phyloP scores from a whole-genome alignment of 2,888 invertebrate species.

The Aleiodes leptofemur region DNA sequence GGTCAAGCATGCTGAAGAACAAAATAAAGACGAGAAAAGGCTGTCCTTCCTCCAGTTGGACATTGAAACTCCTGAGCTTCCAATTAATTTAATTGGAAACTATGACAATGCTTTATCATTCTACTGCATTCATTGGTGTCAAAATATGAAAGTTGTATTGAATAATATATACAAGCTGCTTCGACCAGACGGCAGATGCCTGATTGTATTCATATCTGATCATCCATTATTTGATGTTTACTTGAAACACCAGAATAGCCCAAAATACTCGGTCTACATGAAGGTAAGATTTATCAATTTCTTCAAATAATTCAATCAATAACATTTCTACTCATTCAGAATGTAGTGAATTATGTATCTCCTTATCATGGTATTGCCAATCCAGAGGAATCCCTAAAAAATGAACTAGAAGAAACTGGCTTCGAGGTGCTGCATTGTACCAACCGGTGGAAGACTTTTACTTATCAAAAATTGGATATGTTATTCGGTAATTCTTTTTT shows the following conservation, averaged over 20 bases:
- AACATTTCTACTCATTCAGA: conserved; percentile 66
- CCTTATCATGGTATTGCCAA: conserved; percentile 81
- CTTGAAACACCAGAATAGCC: conserved; percentile 77
- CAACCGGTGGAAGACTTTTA: conserved; percentile 77
- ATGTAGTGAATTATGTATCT: conserved; percentile 81
- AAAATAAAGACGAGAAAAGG: conserved; percentile 77
- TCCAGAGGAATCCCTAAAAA: conserved; percentile 78
- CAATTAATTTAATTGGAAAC: conserved; percentile 64
- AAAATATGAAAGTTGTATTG: conserved; percentile 81
- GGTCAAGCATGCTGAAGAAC: conserved; percentile 80
- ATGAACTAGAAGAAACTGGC: conserved; percentile 78
- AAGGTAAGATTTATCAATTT: conserved; percentile 66
- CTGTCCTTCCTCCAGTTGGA: conserved; percentile 76
- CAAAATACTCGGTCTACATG: conserved; percentile 81
- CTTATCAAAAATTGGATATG: conserved; percentile 78
- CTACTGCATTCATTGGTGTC: conserved; percentile 87
- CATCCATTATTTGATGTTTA: conserved; percentile 84
- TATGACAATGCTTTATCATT: conserved; percentile 6
- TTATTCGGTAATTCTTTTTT: conserved; percentile 77
- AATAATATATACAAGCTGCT: conserved; percentile 81
- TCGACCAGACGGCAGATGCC: conserved; percentile 81
- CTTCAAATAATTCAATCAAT: too few species aligned
- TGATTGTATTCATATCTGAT: conserved; percentile 82
- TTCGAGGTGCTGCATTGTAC: conserved; percentile 80
- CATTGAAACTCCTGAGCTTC: conserved; percentile 77